A percentile compares a stretch with the other conserved stretches of the same genome.
These are phyloP conservation scores for Mythimna loreyi DNA, from an alignment of 2,888 invertebrate genomes.

Conservation along the genomic window DNA sequence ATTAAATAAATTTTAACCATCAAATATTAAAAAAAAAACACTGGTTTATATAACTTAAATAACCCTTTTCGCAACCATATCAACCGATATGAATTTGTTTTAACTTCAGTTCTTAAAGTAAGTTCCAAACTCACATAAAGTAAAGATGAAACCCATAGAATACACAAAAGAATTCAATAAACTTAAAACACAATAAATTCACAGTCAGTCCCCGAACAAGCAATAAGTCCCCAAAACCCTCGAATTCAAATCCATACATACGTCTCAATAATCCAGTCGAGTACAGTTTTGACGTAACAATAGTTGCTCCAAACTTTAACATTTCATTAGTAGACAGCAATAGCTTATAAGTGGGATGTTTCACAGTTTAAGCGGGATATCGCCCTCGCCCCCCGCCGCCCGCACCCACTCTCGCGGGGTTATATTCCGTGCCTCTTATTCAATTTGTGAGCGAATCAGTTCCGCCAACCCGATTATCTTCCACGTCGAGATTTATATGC, in stretches of 20 bases:
- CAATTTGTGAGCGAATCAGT: slow-evolving; percentile 90
- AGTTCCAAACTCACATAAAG: neutral
- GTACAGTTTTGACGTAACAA: slow-evolving; percentile 61
- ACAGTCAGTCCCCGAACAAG: neutral
- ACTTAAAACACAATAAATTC: neutral
- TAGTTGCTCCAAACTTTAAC: slow-evolving; percentile 69
- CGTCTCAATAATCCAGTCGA: slow-evolving; percentile 45
- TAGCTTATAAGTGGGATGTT: slow-evolving; percentile 77
- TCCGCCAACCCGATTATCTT: slow-evolving; percentile 89
- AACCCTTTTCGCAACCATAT: neutral
- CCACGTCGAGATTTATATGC: slow-evolving; percentile 87
- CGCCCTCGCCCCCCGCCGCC: slow-evolving; percentile 65
- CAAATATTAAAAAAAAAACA: too few species aligned
- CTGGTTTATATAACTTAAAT: too few species aligned
- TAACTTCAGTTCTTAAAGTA: neutral
- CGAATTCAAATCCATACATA: slow-evolving; percentile 36
- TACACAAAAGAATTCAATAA: slow-evolving; percentile 3
- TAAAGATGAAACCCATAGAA: neutral
- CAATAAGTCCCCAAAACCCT: neutral
- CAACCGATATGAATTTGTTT: neutral
- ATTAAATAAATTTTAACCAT: too few species aligned
- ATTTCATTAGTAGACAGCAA: slow-evolving; percentile 75
- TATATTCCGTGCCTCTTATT: slow-evolving; percentile 86
- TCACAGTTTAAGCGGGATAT: slow-evolving; percentile 78
- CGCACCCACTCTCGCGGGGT: slow-evolving; percentile 72